These are phyloP conservation scores for Diaprepes abbreviatus DNA, from an alignment of 2,888 invertebrate genomes.

Conservation along the genomic window DNA sequence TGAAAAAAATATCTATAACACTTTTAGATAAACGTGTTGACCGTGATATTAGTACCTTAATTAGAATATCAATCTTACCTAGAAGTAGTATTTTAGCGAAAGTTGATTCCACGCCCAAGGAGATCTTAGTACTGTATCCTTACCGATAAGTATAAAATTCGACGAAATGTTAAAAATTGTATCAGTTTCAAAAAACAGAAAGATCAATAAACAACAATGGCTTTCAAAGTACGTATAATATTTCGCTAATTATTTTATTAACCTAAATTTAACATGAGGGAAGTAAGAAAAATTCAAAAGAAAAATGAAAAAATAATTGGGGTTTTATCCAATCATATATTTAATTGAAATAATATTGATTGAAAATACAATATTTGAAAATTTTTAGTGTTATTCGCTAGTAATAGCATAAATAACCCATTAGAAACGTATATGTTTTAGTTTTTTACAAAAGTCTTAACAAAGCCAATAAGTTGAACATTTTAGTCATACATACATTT, in stretches of 20 bases:
- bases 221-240: slow-evolving; percentile 38
- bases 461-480: too few species aligned
- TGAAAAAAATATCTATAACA: neutral
- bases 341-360: too few species aligned
- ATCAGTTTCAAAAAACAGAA: slow-evolving; percentile 41
- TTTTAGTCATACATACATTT: too few species aligned
- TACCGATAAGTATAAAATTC: slow-evolving; percentile 42
- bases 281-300: too few species aligned
- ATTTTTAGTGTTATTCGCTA: too few species aligned
- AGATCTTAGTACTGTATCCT: slow-evolving; percentile 29
- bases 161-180: slow-evolving; percentile 19
- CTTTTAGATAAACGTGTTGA: slow-evolving; percentile 30
- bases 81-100: slow-evolving; percentile 29
- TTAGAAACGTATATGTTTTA: too few species aligned
- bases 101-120: slow-evolving; percentile 46
- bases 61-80: slow-evolving; percentile 11
- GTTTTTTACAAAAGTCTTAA: too few species aligned
- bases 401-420: too few species aligned
- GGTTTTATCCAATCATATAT: too few species aligned
- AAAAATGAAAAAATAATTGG: too few species aligned
- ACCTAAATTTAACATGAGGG: too few species aligned
- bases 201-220: slow-evolving; percentile 45
- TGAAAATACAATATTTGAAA: too few species aligned
- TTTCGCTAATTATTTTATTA: neutral
- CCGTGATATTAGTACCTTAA: slow-evolving; percentile 22